Base-by-base conservation (phyloP, 2,888 invertebrate species). In the Xestoiulus laeticollis region DNA sequence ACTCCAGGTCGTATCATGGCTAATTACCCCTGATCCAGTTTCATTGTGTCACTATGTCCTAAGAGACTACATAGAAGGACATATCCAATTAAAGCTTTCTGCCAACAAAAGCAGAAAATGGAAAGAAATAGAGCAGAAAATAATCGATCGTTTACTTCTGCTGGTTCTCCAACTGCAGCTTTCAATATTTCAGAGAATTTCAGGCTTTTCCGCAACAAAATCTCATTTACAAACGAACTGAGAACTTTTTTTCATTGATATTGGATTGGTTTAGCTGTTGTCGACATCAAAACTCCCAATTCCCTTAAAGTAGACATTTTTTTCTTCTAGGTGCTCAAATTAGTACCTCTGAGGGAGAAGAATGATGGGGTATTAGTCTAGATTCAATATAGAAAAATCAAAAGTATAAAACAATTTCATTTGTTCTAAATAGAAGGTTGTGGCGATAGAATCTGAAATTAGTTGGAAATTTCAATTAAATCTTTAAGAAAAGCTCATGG, bases 41-140 rank as follows among this genome's bases (percentile, higher is more conserved):
- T 84, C 68, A 84, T 84, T 84, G 33, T 84, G 84, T 84, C 84
- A 84, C 84, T 43, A 84, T 84, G 84, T 33, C 84, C 84, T 84
- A 84, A 33, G 84, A 84, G 84, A 84, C 84, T 84, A 14, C 12
- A 84, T 33, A 22, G 38, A 22, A 10, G 84, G 84, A 84, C 84
- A 84, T 84, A 33, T 33, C 84, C 84, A 84, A 84, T 84, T 84
- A 84, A 84, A 84, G 84, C 22, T 43, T 84, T 33, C 43, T 84
- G 84, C 84, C 84, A 84, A 84, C 84, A 84, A 84, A 84, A 84
- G 84, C 84, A 84, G 84, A 84, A 84, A 84, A 43, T 68, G 26
- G 68, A 14, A n/a, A 68, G 68, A 68, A 68, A 68, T 68, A 68
- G 68, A 68, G 68, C 68, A 68, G 68, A 68, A 68, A 68, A 68